Base-by-base conservation (phyloP, 2,888 invertebrate genomes). In the Gonocerus acuteangulatus region DNA sequence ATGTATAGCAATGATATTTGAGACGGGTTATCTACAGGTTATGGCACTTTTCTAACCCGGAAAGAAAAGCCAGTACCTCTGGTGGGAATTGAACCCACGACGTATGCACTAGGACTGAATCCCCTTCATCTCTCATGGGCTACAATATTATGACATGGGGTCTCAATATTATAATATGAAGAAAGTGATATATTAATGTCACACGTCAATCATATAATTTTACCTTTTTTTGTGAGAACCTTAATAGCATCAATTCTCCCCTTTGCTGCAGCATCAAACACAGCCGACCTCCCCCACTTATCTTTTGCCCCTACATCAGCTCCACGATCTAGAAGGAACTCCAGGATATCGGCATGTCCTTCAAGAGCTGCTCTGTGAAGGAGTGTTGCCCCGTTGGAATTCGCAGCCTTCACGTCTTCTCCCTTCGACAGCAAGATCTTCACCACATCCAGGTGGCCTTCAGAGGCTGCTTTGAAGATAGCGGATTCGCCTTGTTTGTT, bases 251-350 rank as follows among this genome's bases (percentile, higher is more conserved):
- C 39, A 3, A 54, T 15, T 15, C 39, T 54, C 3, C 54, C 54
- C 23, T 54, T 54, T 1, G 36, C 54, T 2, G 42, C 54, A 2
- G 54, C 54, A 13, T 42, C 39, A 23, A 54, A 54, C 6, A 42
- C 23, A 15, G 54, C 39, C 19, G 54, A 22, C 54, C 32, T 54
- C 2, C 54, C 54, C 54, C 54, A 54, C 18, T 54, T 36, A 9
- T 54, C 54, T 2, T 39, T 54, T 2, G 54, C 18, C 22, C 23
- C 54, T 21, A 54, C 0, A 16, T 54, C 54, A n/a, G 54, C 54
- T 1, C 54, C 54, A 22, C 15, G n/a, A 2, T 21, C 4, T 11
- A 54, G 2, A 1, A 54, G 42, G 7, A 21, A 22, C 1, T 54
- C 54, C 22, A 36, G 34, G 15, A 54, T 23, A 1, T 2, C 39